Base-by-base conservation (phyloP, 2,888 invertebrate species). In the Theretra japonica region DNA sequence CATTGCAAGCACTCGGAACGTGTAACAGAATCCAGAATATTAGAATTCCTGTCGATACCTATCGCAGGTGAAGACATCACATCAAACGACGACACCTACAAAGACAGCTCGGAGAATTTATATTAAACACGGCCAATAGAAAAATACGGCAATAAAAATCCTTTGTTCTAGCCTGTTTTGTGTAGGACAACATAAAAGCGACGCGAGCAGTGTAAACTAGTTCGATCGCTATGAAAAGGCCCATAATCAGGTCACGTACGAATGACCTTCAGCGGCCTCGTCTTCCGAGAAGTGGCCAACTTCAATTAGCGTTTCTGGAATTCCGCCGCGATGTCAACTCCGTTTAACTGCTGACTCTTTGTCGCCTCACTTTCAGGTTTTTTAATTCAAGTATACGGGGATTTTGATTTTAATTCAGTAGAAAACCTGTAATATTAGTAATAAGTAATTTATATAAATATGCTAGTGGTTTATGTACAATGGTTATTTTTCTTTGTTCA, bases 171-270 rank as follows among this genome's bases (percentile, higher is more conserved):
- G 75, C 68, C 65, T 69, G 59, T 74, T 77, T 79, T 75, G 68
- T 78, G 78, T 82, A 80, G 80, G 79, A 81, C 82, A 80, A 77
- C 76, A 72, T 71, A 72, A 58, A 72, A 53, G 70, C 59, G 70
- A 50, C 73, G 73, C 72, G 72, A 68, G 72, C 69, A 75, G 65
- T 75, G 74, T 75, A 75, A 78, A 76, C 75, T 80, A 77, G 79
- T 80, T 83, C 80, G 82, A 83, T 83, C 80, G 80, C 80, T 82
- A 84, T 83, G 77, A 82, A 82, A 81, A 82, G 79, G 79, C 77
- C 81, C 80, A 83, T 82, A 87, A 85, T 81, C 80, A 77, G 88
- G 88, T 86, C 87, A 86, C 86, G 83, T 84, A 82, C 75, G 81
- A 75, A 77, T 79, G 83, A 85, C 88, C 87, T 87, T 87, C 84